Evolutionary conservation across 2,888 invertebrate genomes (phyloP), one percentile per base, ranked within the genome.

Genomic region (Rhopalosiphum nymphaeae): DNA sequence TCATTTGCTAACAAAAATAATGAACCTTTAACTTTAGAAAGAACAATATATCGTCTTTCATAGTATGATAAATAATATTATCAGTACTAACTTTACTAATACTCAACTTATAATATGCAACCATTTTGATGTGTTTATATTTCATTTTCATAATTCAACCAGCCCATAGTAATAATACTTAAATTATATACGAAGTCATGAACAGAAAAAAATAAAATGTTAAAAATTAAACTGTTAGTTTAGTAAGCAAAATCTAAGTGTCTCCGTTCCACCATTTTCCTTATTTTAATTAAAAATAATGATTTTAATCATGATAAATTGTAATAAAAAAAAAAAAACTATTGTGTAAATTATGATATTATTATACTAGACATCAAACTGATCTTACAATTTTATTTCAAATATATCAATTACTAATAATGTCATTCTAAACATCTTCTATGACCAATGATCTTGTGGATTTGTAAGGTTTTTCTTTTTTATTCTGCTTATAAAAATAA

Each of bases 401-500:
- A 78, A 78, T 86, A 46, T 29, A 44, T 86, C 29, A 85, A 26
- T 86, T 49, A 86, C 29, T 29, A 7, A 86, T 16, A 46, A 7
- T 49, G 7, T 49, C 29, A 5, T 86, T 16, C 29, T 29, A 46
- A 46, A 42, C 1, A 53, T 56, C 26, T 56, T 36, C 53, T 36
- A 56, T 88, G n/a, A 53, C 88, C 88, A n/a, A 46, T 36, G 53
- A 36, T 11, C 53, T n/a, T 36, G 25, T 53, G 29, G 25, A 44
- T 44, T 57, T 57, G 78, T 78, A 9, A 36, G 7, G 36, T 53
- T 88, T 53, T 21, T 57, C 11, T 91, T 84, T n/a, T 49, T 87
- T 57, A 36, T 88, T 87, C 9, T 36, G 13, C n/a, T 53, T 78
- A 89, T 56, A 53, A 78, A 78, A 93, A 93, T 89, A 93, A 93